Base-by-base conservation (phyloP, 2,113 vertebrate genomes). In the Oreochromis tanganicae region DNA sequence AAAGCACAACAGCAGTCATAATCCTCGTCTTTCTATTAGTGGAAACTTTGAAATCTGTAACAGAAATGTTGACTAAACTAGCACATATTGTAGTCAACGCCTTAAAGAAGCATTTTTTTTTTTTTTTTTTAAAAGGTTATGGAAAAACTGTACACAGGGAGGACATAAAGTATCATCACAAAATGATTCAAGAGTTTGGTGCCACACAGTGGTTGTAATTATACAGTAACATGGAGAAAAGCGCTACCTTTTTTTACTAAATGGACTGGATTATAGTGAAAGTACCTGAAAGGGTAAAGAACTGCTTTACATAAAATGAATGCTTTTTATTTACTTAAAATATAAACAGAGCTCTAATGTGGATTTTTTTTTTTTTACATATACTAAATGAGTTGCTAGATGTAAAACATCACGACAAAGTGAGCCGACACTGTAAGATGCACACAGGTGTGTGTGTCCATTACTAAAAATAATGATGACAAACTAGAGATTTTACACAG, bases 21-120 rank as follows among this genome's bases (percentile, higher is more conserved):
- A 73, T 9, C 13, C 13, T 0, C 8, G 1, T 46, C 41, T 0
- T 46, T 73, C 41, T 73, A 0, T 73, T 27, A 29, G 68, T 27
- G 24, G 68, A 48, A 75, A 46, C 24, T 48, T 11, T 73, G 5
- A 16, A 17, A 75, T 29, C 68, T 29, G 41, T 29, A 75, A 75
- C 48, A 48, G 2, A 48, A 3, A 75, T 75, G 41, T 75, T 0
- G 1, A 27, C 41, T 48, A 29, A 75, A 78, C 17, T 50, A 78
- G 24, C 24, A 50, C 16, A 50, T 2, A 12, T 48, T 29, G 0
- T 75, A 75, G 71, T 75, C 41, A 75, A 29, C 3, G 5, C 43
- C 43, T 75, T 50, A 75, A 75, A 75, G 9, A 50, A 24, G 9
- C 14, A 29, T 75, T 8, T 6, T 73, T 27, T 71, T 9, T 1